phyloP scores from a whole-genome alignment of 2,888 invertebrate species.

The Drosophila pseudotakahashii region DNA sequence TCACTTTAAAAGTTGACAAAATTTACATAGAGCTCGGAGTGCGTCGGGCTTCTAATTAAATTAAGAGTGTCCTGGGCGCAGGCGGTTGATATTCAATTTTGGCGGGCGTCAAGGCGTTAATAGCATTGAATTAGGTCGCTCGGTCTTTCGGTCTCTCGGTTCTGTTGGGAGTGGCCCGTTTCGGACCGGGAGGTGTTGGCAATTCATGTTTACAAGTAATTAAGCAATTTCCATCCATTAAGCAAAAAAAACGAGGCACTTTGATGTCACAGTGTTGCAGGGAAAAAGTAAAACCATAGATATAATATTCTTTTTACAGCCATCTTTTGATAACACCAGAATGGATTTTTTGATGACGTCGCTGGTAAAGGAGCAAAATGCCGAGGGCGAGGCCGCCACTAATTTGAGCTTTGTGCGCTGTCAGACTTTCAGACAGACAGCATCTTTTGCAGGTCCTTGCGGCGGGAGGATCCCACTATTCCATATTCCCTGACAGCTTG shows the following conservation, averaged over 20 bases:
- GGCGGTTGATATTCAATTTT: slow-evolving; percentile 60
- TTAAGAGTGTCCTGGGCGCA: slow-evolving; percentile 69
- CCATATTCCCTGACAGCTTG: slow-evolving; percentile 62
- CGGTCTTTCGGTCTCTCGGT: not conserved
- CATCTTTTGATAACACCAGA: slow-evolving; percentile 38
- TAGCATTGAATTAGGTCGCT: slow-evolving; percentile 62
- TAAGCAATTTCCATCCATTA: slow-evolving; percentile 66
- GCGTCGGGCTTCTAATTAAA: slow-evolving; percentile 66
- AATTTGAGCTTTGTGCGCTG: slow-evolving; percentile 66
- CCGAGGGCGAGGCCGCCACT: slow-evolving; percentile 42
- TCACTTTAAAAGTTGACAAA: slow-evolving; percentile 68
- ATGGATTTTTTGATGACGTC: slow-evolving; percentile 45
- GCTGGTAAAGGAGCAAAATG: not conserved
- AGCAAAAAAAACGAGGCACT: slow-evolving; percentile 45
- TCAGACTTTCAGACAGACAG: slow-evolving; percentile 52
- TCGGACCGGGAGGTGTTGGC: slow-evolving; percentile 58
- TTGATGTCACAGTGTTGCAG: slow-evolving; percentile 61
- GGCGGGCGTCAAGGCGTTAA: slow-evolving; percentile 70
- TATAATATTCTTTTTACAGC: slow-evolving; percentile 43
- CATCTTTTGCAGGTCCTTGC: slow-evolving; percentile 33
- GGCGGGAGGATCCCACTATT: slow-evolving; percentile 37
- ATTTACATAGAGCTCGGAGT: slow-evolving; percentile 61
- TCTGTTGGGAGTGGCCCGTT: slow-evolving; percentile 16
- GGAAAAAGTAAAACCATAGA: slow-evolving; percentile 24
- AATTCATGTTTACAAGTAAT: slow-evolving; percentile 79